Base-by-base conservation (phyloP, 1,140 invertebrate species). In the Ectropis grisescens region DNA sequence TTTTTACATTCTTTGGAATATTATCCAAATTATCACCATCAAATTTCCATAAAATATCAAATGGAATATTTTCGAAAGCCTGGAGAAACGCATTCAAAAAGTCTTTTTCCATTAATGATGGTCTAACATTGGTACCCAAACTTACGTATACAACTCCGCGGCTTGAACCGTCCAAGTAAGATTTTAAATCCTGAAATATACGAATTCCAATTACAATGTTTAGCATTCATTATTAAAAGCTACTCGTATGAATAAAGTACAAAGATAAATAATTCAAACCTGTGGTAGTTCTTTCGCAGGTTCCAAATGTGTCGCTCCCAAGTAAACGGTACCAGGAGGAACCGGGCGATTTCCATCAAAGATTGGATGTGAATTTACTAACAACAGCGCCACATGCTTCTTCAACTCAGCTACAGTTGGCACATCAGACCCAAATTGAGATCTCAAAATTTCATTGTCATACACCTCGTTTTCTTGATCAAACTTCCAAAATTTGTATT, bases 1-100 rank as follows among this genome's bases (percentile, higher is more conserved):
- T 42, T 43, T 80, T 79, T 0, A 90, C 64, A 60, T 89, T 89
- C 0, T 52, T 26, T 0, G 70, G 54, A 7, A 58, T 25, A 11
- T 42, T 40, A 13, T 45, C 33, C 2, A 71, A 33, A n/a, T 35
- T 24, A 3, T 57, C 58, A 2, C 29, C 34, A 44, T 84, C 82
- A 50, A 54, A 84, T 51, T 81, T 81, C 79, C 70, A 80, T 8
- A 84, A 27, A 1, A 76, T 62, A 36, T 58, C 58, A 42, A 70
- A 62, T 33, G 75, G 76, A 9, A 82, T 27, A 7, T 51, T 50
- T 8, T 39, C 32, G 31, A 83, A 81, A 79, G 59, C 31, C 66
- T 55, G 2, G 41, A 50, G 4, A 11, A 55, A 44, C 7, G 24
- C 29, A 13, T 46, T 9, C 1, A 46, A 13, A 0, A 40, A 31